phyloP scores from a whole-genome alignment of 2,888 invertebrate species.

The Heliothis peltigera region DNA sequence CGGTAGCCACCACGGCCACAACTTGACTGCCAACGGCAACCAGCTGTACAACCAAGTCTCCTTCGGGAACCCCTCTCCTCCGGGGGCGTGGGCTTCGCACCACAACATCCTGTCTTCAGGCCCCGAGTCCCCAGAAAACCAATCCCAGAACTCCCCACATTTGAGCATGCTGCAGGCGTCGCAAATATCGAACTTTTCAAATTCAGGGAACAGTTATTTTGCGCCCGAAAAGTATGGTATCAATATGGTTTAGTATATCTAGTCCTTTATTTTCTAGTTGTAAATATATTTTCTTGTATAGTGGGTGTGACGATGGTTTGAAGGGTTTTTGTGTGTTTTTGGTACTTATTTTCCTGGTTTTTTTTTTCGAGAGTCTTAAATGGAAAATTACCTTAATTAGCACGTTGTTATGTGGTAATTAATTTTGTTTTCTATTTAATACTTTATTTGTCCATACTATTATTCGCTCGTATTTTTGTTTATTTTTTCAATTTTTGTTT shows the following conservation, averaged over 20 bases:
- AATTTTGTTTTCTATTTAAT: slow-evolving; percentile 24
- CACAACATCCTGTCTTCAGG: slow-evolving; percentile 86
- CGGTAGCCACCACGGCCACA: slow-evolving; percentile 84
- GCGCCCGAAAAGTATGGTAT: slow-evolving; percentile 89
- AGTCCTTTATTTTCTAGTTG: slow-evolving; percentile 73
- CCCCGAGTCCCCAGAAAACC: slow-evolving; percentile 85
- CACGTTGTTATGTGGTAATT: background rate
- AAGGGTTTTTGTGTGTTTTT: slow-evolving; percentile 58
- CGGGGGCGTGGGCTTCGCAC: slow-evolving; percentile 85
- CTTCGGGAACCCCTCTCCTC: slow-evolving; percentile 86
- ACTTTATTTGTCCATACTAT: slow-evolving; percentile 5
- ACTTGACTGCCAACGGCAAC: slow-evolving; percentile 84
- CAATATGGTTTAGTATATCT: slow-evolving; percentile 88
- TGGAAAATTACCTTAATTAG: slow-evolving; percentile 6
- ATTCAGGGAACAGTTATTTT: slow-evolving; percentile 87
- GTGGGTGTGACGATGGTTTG: slow-evolving; percentile 54
- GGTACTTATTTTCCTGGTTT: slow-evolving; percentile 6
- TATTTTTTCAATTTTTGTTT: slow-evolving; percentile 57
- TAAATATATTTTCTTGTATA: slow-evolving; percentile 69
- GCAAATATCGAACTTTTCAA: slow-evolving; percentile 88
- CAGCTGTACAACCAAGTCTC: slow-evolving; percentile 88
- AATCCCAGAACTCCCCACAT: slow-evolving; percentile 84
- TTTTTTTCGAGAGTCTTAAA: slow-evolving; percentile 14
- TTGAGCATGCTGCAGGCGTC: slow-evolving; percentile 87
- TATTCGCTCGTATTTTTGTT: slow-evolving; percentile 58